Percentiles rank a stretch among this genome's conserved stretches.
phyloP scores from a whole-genome alignment of 1,140 invertebrate genomes.

The Leucophenga varia region DNA sequence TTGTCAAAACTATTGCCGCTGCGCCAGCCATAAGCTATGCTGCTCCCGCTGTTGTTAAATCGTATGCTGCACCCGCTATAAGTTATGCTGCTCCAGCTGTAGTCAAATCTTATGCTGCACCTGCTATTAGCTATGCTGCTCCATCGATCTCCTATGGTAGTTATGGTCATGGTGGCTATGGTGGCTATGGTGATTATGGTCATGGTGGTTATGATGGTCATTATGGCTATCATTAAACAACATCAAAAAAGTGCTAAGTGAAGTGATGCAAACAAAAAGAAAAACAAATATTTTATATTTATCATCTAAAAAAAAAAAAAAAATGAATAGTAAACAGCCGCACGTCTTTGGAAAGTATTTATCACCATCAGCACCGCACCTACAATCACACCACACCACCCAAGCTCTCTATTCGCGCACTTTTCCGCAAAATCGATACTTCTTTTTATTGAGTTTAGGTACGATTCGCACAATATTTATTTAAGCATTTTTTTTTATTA shows the following conservation, averaged over 20 bases:
- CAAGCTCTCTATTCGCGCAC: too few relatives aligned
- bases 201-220: too few relatives aligned
- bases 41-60: conserved; percentile 11
- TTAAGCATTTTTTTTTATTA: conserved; percentile 11
- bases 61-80: conserved; percentile 24
- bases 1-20: conserved; percentile 21
- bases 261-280: not conserved
- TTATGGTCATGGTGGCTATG: conserved; percentile 22
- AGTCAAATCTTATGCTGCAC: conserved; percentile 33
- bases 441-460: too few relatives aligned
- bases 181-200: conserved; percentile 31
- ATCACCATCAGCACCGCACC: conserved; percentile 7
- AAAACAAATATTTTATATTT: not conserved
- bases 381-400: too few relatives aligned
- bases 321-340: conserved; percentile 7
- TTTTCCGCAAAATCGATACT: too few relatives aligned
- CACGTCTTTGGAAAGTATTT: conserved; percentile 22
- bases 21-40: conserved; percentile 12
- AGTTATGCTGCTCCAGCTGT: conserved; percentile 23
- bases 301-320: conserved; percentile 10
- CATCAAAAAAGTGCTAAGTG: not conserved
- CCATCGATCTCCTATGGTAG: conserved; percentile 21
- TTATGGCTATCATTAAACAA: conserved; percentile 29
- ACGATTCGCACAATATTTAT: conserved; percentile 14
- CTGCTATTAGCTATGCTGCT: conserved; percentile 39